Evolutionary conservation across 2,888 invertebrate genomes (phyloP), one percentile per base, ranked within the genome.

Genomic region (Hirtodrosophila confusa): DNA sequence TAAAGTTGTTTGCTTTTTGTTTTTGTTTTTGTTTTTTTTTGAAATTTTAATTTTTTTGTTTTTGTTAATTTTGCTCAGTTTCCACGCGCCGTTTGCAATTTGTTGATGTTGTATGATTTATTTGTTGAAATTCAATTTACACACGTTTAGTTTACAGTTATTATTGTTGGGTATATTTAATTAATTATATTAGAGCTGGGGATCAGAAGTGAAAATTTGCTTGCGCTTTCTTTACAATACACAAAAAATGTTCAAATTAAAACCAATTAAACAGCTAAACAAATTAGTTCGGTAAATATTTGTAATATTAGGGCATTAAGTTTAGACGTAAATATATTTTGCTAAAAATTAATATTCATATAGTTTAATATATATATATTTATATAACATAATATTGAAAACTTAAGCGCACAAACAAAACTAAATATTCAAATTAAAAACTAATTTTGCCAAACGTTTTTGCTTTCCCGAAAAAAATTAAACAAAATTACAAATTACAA

Each of bases 371-470:
- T 54, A 37, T 62, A 58, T 64, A 35, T 74, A 67, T 75, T 74
- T 76, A 76, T 80, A 79, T 86, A 87, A 83, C 83, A 80, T 83
- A 85, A 72, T 84, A 86, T 87, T 75, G 68, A 86, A 86, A 86
- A 88, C 86, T 85, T 85, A 87, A 87, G 80, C 76, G 84, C 80
- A 84, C 78, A 87, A 88, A 83, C 83, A 84, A 84, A 86, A 80
- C 80, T 80, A 80, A 80, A 69, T 80, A 80, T 75, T 74, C 76
- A 85, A 85, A 83, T 80, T 88, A 78, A 69, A 77, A 89, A 75
- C 83, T 88, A 88, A 80, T 80, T 88, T 90, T 89, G 88, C 89
- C 89, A 89, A 89, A 89, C 87, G 88, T 89, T 83, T 83, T 90
- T 89, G 88, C 84, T 89, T 89, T 89, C 89, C 89, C 89, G 84